Evolutionary conservation across 2,888 invertebrate species (phyloP), one percentile per base, ranked within the genome.

Genomic region (Tetranychus piercei): DNA sequence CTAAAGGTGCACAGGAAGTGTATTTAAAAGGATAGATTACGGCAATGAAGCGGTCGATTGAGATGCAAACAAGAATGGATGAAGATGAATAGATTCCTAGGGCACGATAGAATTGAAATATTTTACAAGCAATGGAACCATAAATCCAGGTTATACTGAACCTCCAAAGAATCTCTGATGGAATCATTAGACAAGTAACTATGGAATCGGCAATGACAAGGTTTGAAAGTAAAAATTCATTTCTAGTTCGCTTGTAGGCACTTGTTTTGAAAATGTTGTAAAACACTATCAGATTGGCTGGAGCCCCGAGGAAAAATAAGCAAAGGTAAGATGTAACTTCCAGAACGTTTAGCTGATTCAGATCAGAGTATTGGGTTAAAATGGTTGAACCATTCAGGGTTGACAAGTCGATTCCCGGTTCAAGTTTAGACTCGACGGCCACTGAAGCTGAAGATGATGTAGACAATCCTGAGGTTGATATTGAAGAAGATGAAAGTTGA

Each of bases 101-200:
- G 34, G 23, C 72, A 44, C 72, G 72, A n/a, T n/a, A n/a, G 15
- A 71, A 71, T 71, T 71, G 72, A n/a, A 71, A 71, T n/a, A 71
- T 9, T 71, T 71, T 71, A 34, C 72, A 71, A 44, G 43, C 72
- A 11, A 71, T 11, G 15, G 9, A 9, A 44, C 20, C 23, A 6
- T n/a, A 23, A 9, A 43, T n/a, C 72, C 72, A 71, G n/a, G 44
- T 20, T 43, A n/a, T 44, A 71, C 22, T 71, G 20, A 71, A 71
- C 11, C 72, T n/a, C 72, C 72, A 71, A 8, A n/a, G 8, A n/a
- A 71, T 71, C 22, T 71, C 72, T n/a, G 72, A 22, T 11, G 72
- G 72, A 15, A 71, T 71, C 72, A 71, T 43, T 9, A 44, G 43
- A n/a, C n/a, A 43, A 8, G 22, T 22, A 11, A 71, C 72, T 11